Percentiles rank a stretch among this genome's conserved stretches.
These are phyloP conservation scores for Synanthedon myopaeformis DNA, from an alignment of 2,888 invertebrate species.

Conservation along the genomic window DNA sequence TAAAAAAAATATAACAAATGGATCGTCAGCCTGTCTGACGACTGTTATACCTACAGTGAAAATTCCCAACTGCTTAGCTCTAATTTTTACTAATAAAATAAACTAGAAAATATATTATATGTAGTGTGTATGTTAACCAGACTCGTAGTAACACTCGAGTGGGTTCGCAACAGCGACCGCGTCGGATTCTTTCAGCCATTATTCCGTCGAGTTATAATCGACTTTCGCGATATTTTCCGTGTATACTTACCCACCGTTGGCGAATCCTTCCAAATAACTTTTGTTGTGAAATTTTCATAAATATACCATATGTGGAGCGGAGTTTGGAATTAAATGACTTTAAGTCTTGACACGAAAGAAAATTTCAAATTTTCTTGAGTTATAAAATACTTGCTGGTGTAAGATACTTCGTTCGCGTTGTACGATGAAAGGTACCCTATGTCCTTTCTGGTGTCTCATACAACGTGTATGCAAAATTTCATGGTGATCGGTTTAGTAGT, in stretches of 20 bases:
- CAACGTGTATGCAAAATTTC: too few species aligned
- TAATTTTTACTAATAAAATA: too few species aligned
- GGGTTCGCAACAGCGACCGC: constrained; percentile 22
- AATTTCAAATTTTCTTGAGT: too few species aligned
- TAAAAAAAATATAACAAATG: neutral
- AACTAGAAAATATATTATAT: neutral
- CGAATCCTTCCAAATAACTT: neutral
- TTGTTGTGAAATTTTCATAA: neutral
- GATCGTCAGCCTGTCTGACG: neutral
- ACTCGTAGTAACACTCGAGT: constrained; percentile 18
- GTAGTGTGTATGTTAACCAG: constrained; percentile 4
- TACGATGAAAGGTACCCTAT: too few species aligned
- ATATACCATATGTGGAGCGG: neutral
- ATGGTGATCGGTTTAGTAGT: too few species aligned
- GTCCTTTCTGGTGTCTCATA: too few species aligned
- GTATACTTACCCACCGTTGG: neutral
- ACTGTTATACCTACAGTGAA: neutral
- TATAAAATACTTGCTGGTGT: too few species aligned
- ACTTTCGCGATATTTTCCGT: constrained; percentile 37
- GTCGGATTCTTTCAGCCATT: constrained; percentile 53
- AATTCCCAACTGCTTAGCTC: too few species aligned
- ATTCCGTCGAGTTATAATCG: constrained; percentile 56
- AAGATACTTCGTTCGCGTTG: too few species aligned
- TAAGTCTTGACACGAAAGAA: neutral
- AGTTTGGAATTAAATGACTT: neutral